Evolutionary conservation across 1,140 invertebrate genomes (phyloP).

Genomic region (Cephus cinctus): DNA sequence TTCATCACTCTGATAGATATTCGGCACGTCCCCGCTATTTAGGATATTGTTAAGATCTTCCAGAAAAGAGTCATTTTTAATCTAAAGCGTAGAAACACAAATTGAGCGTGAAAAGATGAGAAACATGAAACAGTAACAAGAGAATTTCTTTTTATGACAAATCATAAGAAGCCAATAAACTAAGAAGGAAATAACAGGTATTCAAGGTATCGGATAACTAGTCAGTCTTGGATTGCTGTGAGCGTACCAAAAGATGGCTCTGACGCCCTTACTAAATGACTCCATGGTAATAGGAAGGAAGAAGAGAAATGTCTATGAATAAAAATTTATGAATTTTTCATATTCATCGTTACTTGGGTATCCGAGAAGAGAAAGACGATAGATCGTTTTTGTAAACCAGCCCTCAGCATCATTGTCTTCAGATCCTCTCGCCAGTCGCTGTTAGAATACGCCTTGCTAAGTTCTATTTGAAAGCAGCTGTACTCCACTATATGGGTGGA

Average conservation of each 20-base stretch:
- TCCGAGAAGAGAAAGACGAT: slow-evolving; percentile 71
- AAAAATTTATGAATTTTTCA: slow-evolving; percentile 4
- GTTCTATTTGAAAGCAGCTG: slow-evolving; percentile 60
- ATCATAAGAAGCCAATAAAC: no score
- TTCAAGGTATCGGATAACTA: no score
- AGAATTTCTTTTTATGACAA: no score
- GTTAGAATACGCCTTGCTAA: slow-evolving; percentile 51
- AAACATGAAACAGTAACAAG: no score
- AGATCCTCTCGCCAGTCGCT: slow-evolving; percentile 68
- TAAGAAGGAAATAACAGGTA: no score
- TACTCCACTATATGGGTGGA: slow-evolving; percentile 64
- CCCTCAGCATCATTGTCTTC: slow-evolving; percentile 60
- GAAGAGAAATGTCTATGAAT: background rate
- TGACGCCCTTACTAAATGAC: no score
- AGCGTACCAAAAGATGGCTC: no score
- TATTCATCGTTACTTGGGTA: slow-evolving; percentile 52
- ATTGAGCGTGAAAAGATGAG: background rate
- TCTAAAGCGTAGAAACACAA: slow-evolving; percentile 32
- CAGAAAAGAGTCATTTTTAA: slow-evolving; percentile 67
- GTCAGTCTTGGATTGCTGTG: no score
- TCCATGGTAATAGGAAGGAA: background rate
- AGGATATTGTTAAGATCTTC: slow-evolving; percentile 71
- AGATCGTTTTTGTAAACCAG: slow-evolving; percentile 58
- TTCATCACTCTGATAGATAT: slow-evolving; percentile 66
- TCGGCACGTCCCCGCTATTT: slow-evolving; percentile 70